Base-by-base conservation (phyloP, 2,888 invertebrate species). In the Ashinkailepas kermadecensis region DNA sequence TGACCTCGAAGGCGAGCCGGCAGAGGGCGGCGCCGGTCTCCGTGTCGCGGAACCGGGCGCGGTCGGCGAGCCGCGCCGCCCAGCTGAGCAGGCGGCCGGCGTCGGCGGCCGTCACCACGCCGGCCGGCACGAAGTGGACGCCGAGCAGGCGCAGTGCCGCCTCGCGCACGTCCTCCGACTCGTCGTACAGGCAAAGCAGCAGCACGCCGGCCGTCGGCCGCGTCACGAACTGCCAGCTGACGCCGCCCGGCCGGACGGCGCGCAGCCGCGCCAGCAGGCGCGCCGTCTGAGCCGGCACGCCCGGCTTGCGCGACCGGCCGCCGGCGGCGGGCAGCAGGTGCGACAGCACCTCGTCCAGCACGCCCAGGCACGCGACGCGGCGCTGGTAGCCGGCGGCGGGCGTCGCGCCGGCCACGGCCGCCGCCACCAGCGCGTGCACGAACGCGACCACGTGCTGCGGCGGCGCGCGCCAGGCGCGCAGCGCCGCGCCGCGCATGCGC, bases 311-410 rank as follows among this genome's bases (percentile, higher is more conserved):
- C 70, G 70, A 11, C 15, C 39, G 7, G 70, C 70, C 70, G 70
- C 70, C 70, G 39, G 70, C 70, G 15, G 11, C 25, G 67, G n/a
- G 67, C 25, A 39, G 23, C 15, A 70, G 39, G 39, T 70, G 70
- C 15, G 70, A 39, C 7, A 70, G 25, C 6, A 70, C 23, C 70
- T 70, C 80, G 15, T 59, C 67, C 23, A 82, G 58, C 59, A 81
- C 56, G 21, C 13, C 78, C 56, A 82, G 65, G 67, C 78, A 64
- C 15, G 82, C 64, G 58, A 64, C 57, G 10, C 65, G 78, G 13
- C 78, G 21, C 57, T 82, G 82, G 57, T 81, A 82, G n/a, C 70
- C 80, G 23, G 25, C 80, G 25, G 67, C 80, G 10, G 82, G 82
- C 57, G 65, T 80, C 0, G 62, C 23, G 18, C 70, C 64, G 39